A percentile compares a stretch with the other conserved stretches of the same genome.
Evolutionary conservation across 2,888 invertebrate genomes (phyloP).

Genomic region (Drosophila percnosoma): DNA sequence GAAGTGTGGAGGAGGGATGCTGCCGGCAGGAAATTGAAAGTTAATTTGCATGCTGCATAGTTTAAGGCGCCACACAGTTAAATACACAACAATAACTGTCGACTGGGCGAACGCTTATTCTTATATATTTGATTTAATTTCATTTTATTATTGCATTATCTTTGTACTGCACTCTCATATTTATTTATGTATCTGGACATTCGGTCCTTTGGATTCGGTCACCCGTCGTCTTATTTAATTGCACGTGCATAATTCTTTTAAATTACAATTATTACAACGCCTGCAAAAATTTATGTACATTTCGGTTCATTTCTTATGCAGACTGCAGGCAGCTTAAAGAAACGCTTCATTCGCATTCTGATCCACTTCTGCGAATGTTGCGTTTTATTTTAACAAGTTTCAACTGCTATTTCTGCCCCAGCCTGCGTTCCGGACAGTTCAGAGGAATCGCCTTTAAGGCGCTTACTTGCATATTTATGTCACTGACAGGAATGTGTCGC

Average conservation of each 20-base stretch:
- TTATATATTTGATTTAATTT: constrained; percentile 47
- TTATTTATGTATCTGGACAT: constrained; percentile 36
- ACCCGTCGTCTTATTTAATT: constrained; percentile 71
- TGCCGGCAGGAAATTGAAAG: constrained; percentile 74
- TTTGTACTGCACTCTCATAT: constrained; percentile 53
- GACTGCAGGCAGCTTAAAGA: constrained; percentile 58
- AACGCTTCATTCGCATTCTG: constrained; percentile 23
- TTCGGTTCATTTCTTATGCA: constrained; percentile 71
- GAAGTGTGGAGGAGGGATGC: background rate
- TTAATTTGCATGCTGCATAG: constrained; percentile 77
- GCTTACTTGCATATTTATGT: constrained; percentile 80
- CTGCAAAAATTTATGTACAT: constrained; percentile 62
- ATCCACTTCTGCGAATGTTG: constrained; percentile 28
- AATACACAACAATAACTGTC: constrained; percentile 77
- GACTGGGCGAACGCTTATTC: constrained; percentile 52
- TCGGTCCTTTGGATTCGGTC: constrained; percentile 5
- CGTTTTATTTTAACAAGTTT: constrained; percentile 70
- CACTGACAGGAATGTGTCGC: constrained; percentile 60
- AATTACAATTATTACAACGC: constrained; percentile 75
- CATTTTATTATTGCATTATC: constrained; percentile 76
- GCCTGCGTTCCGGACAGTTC: constrained; percentile 19
- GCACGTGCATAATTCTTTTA: constrained; percentile 80
- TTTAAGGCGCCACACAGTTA: constrained; percentile 69
- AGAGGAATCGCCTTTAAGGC: constrained; percentile 64
- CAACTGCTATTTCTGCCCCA: constrained; percentile 15